Evolutionary conservation across 2,888 invertebrate species (phyloP), one percentile per base, ranked within the genome.

Genomic region (Steromphala cineraria): DNA sequence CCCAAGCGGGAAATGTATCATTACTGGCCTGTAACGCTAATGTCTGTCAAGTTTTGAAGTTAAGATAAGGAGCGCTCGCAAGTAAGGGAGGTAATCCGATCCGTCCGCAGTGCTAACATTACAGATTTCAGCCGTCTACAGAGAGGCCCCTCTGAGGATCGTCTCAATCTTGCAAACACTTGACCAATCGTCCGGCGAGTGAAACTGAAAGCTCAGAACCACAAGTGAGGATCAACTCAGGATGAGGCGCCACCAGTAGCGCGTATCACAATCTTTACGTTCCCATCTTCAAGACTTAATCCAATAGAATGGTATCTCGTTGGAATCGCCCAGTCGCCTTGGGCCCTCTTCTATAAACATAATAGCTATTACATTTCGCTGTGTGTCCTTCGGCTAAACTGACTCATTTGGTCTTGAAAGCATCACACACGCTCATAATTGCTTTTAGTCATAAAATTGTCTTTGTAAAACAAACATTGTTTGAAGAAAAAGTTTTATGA

Each of bases 21-120:
- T 71, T 71, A 71, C 28, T 36, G 71, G 36, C 36, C n/a, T 36
- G 71, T 36, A 36, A 71, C 71, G 28, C 31, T 36, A 36, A 71
- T 40, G 71, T 71, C 71, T 36, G 71, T 31, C 71, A 71, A 71
- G 71, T 36, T 71, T 71, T 71, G 71, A 71, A 71, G 71, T 71
- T 71, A 15, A 71, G 71, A 71, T 71, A 71, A 36, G 36, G 71
- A 71, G 71, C n/a, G n/a, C 36, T 31, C 17, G 24, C 15, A 28
- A 62, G 24, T 24, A 62, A 28, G 28, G 28, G 71, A n/a, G 28
- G 71, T 71, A 71, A 71, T 71, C 19, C 71, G 28, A 36, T 36
- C 36, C 36, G 31, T n/a, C 40, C 15, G n/a, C 71, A n/a, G 19
- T 36, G 71, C 71, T 31, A 31, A n/a, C 71, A 71, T 71, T 31